phyloP scores from a whole-genome alignment of 2,113 vertebrate genomes.

The Eurystomus gularis region DNA sequence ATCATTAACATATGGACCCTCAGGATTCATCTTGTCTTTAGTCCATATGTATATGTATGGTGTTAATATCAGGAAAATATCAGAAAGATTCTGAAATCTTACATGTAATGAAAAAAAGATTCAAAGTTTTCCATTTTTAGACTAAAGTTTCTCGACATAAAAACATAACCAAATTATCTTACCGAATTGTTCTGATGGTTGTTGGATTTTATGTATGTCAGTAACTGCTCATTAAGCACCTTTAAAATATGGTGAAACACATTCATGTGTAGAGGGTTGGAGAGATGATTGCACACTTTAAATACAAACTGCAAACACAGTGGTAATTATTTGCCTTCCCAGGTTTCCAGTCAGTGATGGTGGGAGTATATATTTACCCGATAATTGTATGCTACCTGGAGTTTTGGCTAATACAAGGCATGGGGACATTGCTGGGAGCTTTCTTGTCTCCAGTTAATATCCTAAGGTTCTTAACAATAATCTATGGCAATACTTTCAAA shows the following conservation, averaged over 20 bases:
- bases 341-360: background rate
- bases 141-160: background rate
- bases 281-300: conserved; percentile 48
- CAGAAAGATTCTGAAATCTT: background rate
- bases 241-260: background rate
- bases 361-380: background rate
- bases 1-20: background rate
- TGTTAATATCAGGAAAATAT: background rate
- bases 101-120: background rate
- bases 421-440: background rate
- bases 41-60: background rate
- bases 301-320: conserved; percentile 21
- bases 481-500: background rate
- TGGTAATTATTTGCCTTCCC: conserved; percentile 24
- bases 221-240: conserved; percentile 2
- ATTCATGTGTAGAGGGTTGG: background rate
- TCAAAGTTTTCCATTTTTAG: background rate
- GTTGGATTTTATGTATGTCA: background rate
- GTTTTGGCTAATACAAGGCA: background rate
- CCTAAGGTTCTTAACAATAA: background rate
- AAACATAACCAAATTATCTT: background rate
- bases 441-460: background rate
- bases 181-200: background rate
- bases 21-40: background rate
- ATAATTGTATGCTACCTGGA: background rate